Evolutionary conservation across 1,140 invertebrate genomes (phyloP), one percentile per base, ranked within the genome.

Genomic region (Nasonia vitripennis): DNA sequence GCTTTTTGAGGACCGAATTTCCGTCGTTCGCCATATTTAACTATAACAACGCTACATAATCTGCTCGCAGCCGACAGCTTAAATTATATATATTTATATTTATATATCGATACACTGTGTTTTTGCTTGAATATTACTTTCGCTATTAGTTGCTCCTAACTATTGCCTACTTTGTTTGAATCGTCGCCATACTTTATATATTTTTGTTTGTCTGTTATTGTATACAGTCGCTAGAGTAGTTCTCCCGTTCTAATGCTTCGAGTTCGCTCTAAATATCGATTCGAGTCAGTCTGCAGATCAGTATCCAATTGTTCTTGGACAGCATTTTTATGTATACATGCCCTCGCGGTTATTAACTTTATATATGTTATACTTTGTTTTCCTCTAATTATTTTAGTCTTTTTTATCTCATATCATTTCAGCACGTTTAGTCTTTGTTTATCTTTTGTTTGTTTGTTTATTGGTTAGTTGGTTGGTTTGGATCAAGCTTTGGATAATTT

Each of bases 371-470:
- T 41, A 17, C 12, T 81, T 20, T 55, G n/a, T 73, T 73, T 84
- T 70, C 37, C 11, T 34, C 20, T 71, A 71, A 67, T 81, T 62
- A 71, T 81, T 81, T 73, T 81, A 81, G 80, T 81, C 80, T 81
- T 81, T 71, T 81, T 81, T 51, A 81, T 81, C 80, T 71, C 80
- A 55, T 45, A 45, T 45, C 68, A 20, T 73, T 73, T 73, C 80
- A 51, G 80, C 80, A 73, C 45, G 31, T 23, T 67, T 81, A 70
- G 48, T 84, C 74, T 84, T 84, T 70, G 31, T 78, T 84, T 70
- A 70, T 70, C 20, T 70, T 27, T 78, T 78, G 10, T 75, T 83
- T 67, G 1, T 70, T 83, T 67, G 67, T 48, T 83, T 77, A 5
- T 70, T 83, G 34, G 34, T 37, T 37, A 6, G 34, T 37, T 37